These are phyloP conservation scores for Vimba vimba DNA, from an alignment of 2,113 vertebrate species.

Conservation along the genomic window DNA sequence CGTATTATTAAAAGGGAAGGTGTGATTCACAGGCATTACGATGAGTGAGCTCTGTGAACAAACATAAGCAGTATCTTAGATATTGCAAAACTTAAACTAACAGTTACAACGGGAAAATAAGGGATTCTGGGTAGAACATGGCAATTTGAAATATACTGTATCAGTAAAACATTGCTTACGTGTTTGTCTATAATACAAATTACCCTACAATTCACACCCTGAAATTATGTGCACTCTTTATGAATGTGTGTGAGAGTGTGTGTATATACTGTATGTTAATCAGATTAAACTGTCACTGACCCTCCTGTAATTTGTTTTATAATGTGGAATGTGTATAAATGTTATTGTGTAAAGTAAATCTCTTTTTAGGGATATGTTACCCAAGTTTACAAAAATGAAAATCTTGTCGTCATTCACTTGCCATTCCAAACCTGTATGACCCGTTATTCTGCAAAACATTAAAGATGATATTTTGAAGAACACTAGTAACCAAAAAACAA, in stretches of 20 bases:
- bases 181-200: background rate
- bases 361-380: background rate
- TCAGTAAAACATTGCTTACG: background rate
- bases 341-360: background rate
- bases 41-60: background rate
- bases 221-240: constrained; percentile 7
- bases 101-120: background rate
- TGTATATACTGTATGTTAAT: background rate
- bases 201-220: background rate
- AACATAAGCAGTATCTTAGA: background rate
- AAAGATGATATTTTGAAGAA: background rate
- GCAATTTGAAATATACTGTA: constrained; percentile 1
- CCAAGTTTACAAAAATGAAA: constrained; percentile 9
- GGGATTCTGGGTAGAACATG: background rate
- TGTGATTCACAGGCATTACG: background rate
- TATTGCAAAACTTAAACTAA: background rate
- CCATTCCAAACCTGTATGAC: background rate
- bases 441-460: background rate
- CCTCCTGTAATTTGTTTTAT: background rate
- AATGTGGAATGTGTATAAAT: background rate
- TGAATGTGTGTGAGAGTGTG: background rate
- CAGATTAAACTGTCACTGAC: background rate
- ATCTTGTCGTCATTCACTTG: background rate
- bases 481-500: too few species aligned
- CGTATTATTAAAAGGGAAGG: constrained; percentile 4